phyloP scores from a whole-genome alignment of 2,797 vertebrate genomes.

The Mergus octosetaceus region DNA sequence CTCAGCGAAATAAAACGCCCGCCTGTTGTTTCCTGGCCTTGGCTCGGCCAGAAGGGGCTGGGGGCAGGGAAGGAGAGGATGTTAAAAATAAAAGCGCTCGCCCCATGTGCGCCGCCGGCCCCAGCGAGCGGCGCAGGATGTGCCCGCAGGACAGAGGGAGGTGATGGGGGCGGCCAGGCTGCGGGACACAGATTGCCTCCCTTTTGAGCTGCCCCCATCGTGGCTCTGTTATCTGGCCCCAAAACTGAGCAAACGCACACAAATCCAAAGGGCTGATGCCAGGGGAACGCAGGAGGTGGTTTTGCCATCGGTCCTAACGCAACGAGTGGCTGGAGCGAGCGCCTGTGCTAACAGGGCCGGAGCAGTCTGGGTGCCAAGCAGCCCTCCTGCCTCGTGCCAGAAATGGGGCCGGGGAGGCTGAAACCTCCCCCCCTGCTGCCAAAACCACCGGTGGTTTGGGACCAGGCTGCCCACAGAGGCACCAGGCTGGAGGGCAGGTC shows the following conservation, averaged over 20 bases:
- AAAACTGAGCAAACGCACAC: background rate
- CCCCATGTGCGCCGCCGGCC: background rate
- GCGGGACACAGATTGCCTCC: no score
- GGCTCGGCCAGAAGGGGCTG: background rate
- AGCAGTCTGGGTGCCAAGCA: accelerated
- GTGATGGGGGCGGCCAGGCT: background rate
- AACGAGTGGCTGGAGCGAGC: no score
- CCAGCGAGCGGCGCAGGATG: accelerated
- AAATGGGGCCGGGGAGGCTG: no score
- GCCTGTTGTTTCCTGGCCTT: conserved; percentile 38
- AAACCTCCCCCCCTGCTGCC: background rate
- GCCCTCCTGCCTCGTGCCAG: background rate
- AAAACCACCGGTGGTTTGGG: background rate
- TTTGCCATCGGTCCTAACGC: accelerated
- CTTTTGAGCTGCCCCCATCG: background rate
- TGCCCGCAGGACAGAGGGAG: background rate
- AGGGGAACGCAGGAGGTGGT: accelerated
- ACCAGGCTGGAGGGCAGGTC: background rate
- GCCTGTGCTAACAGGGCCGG: accelerated
- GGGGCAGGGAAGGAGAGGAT: background rate
- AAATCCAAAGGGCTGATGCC: no score
- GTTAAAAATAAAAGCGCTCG: background rate
- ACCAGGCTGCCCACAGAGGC: accelerated
- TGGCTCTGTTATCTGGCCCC: background rate
- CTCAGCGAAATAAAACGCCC: background rate